Evolutionary conservation across 2,113 vertebrate genomes (phyloP).

Genomic region (Mastomys natalensis): DNA sequence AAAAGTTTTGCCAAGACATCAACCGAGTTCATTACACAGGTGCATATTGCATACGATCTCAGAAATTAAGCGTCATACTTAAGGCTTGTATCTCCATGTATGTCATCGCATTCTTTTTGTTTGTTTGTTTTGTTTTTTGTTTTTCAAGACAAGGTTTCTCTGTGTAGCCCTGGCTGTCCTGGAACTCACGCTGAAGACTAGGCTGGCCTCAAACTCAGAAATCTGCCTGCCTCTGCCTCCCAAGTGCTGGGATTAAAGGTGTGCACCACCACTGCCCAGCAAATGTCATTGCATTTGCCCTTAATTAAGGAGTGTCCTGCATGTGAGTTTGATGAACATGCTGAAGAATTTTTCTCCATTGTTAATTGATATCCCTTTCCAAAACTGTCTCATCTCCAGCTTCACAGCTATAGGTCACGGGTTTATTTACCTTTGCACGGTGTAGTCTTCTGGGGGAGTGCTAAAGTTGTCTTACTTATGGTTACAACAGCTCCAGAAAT

Average conservation of each 20-base stretch:
- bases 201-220: too few relatives aligned
- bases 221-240: too few relatives aligned
- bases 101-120: background rate
- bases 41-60: background rate
- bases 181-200: too few relatives aligned
- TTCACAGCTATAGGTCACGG: fast-evolving
- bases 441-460: fast-evolving
- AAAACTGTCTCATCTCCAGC: background rate
- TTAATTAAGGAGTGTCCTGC: background rate
- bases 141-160: too few relatives aligned
- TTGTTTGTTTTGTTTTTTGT: too few relatives aligned
- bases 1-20: background rate
- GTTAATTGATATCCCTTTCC: background rate
- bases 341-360: background rate
- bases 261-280: too few relatives aligned
- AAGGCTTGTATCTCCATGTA: background rate
- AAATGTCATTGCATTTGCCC: too few relatives aligned
- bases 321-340: background rate
- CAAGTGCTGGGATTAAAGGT: too few relatives aligned
- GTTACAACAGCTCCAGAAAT: fast-evolving
- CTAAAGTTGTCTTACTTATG: background rate
- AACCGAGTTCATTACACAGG: fast-evolving
- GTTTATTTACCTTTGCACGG: background rate
- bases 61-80: fast-evolving
- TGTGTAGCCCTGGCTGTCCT: too few relatives aligned